phyloP scores from a whole-genome alignment of 2,888 invertebrate genomes.

The Chrysomela aeneicollis region DNA sequence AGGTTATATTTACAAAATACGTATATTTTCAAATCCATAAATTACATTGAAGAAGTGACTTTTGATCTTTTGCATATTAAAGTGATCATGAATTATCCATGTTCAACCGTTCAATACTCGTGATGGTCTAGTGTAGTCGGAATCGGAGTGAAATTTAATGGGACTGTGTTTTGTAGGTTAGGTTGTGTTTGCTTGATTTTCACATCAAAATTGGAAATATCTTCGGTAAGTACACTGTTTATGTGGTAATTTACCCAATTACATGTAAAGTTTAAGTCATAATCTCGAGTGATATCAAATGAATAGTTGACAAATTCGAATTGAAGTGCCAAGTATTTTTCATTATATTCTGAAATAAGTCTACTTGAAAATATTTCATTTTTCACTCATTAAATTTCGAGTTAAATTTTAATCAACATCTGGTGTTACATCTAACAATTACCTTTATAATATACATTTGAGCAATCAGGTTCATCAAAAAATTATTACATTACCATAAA shows the following conservation, averaged over 20 bases:
- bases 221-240: constrained; percentile 29
- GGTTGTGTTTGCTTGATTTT: constrained; percentile 9
- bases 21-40: constrained; percentile 1
- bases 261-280: constrained; percentile 25
- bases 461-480: too few species aligned
- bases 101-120: not conserved
- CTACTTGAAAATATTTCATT: too few species aligned
- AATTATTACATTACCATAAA: too few species aligned
- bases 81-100: constrained; percentile 18
- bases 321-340: too few species aligned
- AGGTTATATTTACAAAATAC: not conserved
- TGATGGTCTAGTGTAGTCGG: constrained; percentile 6
- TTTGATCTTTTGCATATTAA: constrained; percentile 35
- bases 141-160: not conserved
- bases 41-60: constrained; percentile 31
- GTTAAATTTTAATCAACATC: too few species aligned
- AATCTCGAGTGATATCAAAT: not conserved
- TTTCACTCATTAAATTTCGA: too few species aligned
- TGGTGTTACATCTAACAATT: too few species aligned
- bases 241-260: not conserved
- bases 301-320: not conserved
- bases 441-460: too few species aligned
- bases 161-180: constrained; percentile 22
- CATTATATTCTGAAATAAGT: too few species aligned
- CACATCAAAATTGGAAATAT: constrained; percentile 27